A percentile compares a stretch with the other conserved stretches of the same genome.
Conservation (phyloP, 2,113 vertebrate genomes). For the Cyprinodon brontotheroides region DNA sequence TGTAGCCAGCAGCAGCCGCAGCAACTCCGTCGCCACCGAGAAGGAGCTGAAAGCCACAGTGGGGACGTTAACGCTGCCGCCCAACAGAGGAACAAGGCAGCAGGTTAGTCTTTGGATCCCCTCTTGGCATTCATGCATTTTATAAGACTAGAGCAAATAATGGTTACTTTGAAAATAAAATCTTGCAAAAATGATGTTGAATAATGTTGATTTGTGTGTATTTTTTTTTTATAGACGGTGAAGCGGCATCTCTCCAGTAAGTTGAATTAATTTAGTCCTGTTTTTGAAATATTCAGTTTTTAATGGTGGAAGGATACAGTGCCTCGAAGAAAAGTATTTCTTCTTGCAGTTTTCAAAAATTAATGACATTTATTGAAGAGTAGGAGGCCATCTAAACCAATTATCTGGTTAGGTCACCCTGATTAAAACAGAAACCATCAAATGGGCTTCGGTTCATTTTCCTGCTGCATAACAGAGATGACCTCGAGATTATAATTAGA, state of each 20-base stretch:
- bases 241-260: conserved; percentile 87
- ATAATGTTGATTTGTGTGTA: not conserved
- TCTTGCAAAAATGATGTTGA: not conserved
- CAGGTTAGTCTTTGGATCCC: conserved; percentile 26
- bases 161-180: not conserved
- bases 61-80: conserved; percentile 87
- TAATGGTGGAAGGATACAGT: not conserved
- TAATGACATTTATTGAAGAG: not conserved
- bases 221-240: conserved; percentile 76
- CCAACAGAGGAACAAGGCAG: conserved; percentile 76
- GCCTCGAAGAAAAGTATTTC: not conserved
- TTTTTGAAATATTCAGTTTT: not conserved
- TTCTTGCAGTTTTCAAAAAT: too few relatives aligned
- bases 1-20: conserved; percentile 64
- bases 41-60: conserved; percentile 91
- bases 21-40: conserved; percentile 77
- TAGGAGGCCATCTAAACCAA: not conserved
- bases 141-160: not conserved
- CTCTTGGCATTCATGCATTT: not conserved
- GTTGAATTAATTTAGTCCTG: conserved; percentile 47
- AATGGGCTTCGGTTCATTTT: not conserved
- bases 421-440: too few relatives aligned
- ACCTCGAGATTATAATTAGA: too few relatives aligned
- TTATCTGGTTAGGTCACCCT: too few relatives aligned
- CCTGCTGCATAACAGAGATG: too few relatives aligned